A percentile compares a stretch with the other conserved stretches of the same genome.
Evolutionary conservation across 92 coral and sea anemone genomes (phyloP).

Genomic region (Palythoa grandis): DNA sequence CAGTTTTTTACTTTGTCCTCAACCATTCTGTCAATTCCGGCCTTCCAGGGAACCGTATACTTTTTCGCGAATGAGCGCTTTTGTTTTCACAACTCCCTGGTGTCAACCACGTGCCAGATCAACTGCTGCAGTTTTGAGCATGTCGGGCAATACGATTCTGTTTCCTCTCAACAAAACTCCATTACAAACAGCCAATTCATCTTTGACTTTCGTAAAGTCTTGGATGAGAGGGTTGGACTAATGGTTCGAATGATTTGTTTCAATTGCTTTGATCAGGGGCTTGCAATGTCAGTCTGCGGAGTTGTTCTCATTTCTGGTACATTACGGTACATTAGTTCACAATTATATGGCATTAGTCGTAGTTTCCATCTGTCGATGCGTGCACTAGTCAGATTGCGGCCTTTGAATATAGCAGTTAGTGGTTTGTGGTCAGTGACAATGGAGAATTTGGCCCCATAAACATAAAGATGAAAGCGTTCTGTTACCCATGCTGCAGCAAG

Average conservation of each 20-base stretch:
- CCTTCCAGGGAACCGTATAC: constrained; percentile 65
- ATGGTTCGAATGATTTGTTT: constrained; percentile 23
- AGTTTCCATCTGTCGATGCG: constrained; percentile 73
- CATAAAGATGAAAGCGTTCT: constrained; percentile 62
- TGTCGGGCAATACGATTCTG: constrained; percentile 51
- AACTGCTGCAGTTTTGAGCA: constrained; percentile 49
- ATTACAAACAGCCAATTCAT: constrained; percentile 31
- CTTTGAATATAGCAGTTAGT: constrained; percentile 52
- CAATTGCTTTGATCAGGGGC: constrained; percentile 36
- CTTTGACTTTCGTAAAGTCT: constrained; percentile 18
- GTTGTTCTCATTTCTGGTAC: too few species aligned
- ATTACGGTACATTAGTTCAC: constrained; percentile 53
- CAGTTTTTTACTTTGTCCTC: constrained; percentile 59
- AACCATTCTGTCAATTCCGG: constrained; percentile 55
- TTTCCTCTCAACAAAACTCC: constrained; percentile 48
- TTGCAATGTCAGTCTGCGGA: constrained; percentile 54
- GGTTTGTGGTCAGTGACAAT: constrained; percentile 84
- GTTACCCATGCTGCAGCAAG: constrained; percentile 71
- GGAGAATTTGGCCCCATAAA: too few species aligned
- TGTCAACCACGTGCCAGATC: constrained; percentile 65
- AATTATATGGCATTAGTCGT: constrained; percentile 68
- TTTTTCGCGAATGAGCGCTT: constrained; percentile 57
- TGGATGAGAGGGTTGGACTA: constrained; percentile 18
- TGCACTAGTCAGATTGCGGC: constrained; percentile 60
- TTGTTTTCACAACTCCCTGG: constrained; percentile 74